A percentile compares a stretch with the other conserved stretches of the same genome.
Conservation (phyloP, 2,113 vertebrate species). For the Prietella phreatophila region DNA sequence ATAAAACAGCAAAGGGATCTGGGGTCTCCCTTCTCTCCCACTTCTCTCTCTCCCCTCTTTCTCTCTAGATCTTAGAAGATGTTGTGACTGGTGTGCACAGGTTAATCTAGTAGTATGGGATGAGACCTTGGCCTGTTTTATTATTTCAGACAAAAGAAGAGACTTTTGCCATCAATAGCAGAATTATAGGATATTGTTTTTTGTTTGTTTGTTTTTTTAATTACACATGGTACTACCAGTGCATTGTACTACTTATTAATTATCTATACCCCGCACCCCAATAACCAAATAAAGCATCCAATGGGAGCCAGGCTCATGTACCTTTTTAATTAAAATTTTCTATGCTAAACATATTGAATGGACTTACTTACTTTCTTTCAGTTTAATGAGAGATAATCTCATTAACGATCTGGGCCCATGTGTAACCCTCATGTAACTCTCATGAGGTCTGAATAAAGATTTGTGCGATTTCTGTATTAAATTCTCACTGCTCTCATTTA, state of each 20-base stretch:
- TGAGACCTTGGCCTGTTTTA: background rate
- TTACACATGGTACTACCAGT: background rate
- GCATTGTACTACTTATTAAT: no score
- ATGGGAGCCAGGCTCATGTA: background rate
- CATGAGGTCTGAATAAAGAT: background rate
- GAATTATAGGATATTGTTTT: background rate
- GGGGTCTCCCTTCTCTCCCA: background rate
- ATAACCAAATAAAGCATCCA: background rate
- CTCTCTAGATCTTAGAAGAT: constrained; percentile 6
- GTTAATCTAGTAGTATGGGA: background rate
- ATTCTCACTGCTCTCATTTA: background rate
- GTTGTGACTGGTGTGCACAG: background rate
- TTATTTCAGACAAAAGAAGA: background rate
- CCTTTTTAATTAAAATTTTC: background rate
- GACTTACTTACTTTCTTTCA: background rate
- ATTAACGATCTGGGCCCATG: no score
- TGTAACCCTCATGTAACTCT: no score
- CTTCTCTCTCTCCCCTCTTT: constrained; percentile 30
- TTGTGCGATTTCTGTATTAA: background rate
- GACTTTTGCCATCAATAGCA: background rate
- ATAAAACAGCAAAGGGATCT: constrained; percentile 9
- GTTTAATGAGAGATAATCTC: constrained; percentile 11
- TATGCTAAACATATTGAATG: background rate
- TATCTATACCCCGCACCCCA: no score
- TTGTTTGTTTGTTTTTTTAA: no score